Evolutionary conservation across 2,797 vertebrate genomes (phyloP), one percentile per base, ranked within the genome.

Genomic region (Gymnodraco acuticeps): DNA sequence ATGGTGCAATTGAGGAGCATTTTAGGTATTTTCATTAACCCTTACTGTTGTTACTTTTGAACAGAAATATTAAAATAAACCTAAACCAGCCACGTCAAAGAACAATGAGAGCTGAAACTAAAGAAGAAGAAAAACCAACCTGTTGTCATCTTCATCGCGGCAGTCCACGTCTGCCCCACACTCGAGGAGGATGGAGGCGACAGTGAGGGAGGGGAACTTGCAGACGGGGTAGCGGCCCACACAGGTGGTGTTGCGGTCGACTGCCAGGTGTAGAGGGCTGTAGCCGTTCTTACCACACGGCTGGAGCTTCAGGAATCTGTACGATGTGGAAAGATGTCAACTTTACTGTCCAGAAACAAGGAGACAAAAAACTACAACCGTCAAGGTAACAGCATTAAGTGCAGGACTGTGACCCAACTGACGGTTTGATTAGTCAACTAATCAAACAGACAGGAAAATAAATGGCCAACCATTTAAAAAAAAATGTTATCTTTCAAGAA

Each of bases 171-270:
- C 95, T 15, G 98, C 98, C 60, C 98, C 98, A 63, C 98, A 99
- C 93, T 99, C 98, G 20, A 99, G 94, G 59, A 99, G 94, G 70
- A 99, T 96, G 20, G 98, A 96, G 45, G 98, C 95, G 59, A 99
- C 98, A 42, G 97, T 98, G 78, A 98, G 93, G 63, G 98, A 99
- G 27, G 98, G 98, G 88, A 99, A 99, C 94, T 98, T 99, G 93
- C 98, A 99, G 84, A 99, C 97, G 1, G 98, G 98, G 80, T 99
- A 99, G 64, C 97, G 97, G 64, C 98, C 98, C 1, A 99, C 98
- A 61, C 98, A 99, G 0, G 98, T 99, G 67, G 98, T 99, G 92
- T 98, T 98, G 60, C 95, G 95, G 93, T 99, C 98, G 59, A 99
- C 97, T 4, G 98, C 97, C 91, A 99, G 95, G 89, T 99, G 98